phyloP scores from a whole-genome alignment of 1,140 invertebrate genomes.

The Trissolcus basalis region DNA sequence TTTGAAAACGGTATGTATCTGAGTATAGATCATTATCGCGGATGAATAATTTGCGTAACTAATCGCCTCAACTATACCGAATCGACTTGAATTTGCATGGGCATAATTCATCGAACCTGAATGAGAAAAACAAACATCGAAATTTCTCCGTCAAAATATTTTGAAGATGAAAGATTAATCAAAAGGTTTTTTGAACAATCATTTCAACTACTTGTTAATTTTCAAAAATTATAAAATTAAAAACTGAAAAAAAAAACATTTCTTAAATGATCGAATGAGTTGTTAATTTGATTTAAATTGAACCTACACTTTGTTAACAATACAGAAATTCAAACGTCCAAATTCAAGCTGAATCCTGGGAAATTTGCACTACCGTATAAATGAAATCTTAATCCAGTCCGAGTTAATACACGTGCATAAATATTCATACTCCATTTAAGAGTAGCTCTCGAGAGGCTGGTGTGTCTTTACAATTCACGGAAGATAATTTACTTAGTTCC shows the following conservation, averaged over 20 bases:
- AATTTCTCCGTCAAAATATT: no score
- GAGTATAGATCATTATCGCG: constrained; percentile 29
- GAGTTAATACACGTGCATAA: constrained; percentile 55
- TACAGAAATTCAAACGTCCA: background rate
- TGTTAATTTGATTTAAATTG: no score
- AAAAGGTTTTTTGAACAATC: no score
- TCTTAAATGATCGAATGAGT: no score
- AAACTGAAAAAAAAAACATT: no score
- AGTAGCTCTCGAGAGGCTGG: constrained; percentile 40
- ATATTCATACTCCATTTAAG: constrained; percentile 68
- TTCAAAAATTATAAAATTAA: no score
- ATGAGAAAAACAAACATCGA: constrained; percentile 36
- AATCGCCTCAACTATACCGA: constrained; percentile 41
- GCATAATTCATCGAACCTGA: constrained; percentile 26
- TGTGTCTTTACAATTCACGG: constrained; percentile 60
- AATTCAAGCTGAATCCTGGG: constrained; percentile 8
- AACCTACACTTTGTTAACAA: no score
- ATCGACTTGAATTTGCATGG: constrained; percentile 46
- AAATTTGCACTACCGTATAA: constrained; percentile 23
- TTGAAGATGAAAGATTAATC: no score
- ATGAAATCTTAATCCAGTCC: constrained; percentile 37
- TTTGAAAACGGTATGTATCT: constrained; percentile 19
- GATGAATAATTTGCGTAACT: constrained; percentile 49
- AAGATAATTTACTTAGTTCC: constrained; percentile 64
- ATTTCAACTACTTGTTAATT: no score